phyloP scores from a whole-genome alignment of 2,888 invertebrate species.

The Falcaria lacertinaria region DNA sequence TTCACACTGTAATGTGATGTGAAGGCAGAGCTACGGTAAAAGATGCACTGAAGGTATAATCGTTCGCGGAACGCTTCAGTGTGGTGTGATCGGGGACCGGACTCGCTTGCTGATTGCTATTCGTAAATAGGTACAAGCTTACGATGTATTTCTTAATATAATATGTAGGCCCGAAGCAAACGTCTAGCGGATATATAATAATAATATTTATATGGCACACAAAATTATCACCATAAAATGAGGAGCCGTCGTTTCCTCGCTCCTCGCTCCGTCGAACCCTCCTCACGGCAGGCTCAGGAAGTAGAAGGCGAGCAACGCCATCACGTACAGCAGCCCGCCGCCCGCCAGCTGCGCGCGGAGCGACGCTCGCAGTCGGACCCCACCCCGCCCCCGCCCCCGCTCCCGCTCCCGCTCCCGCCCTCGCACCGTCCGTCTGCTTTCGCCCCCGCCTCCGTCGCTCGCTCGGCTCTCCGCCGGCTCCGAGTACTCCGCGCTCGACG shows the following conservation, averaged over 20 bases:
- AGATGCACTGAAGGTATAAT: too few species aligned
- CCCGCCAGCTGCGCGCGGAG: constrained; percentile 79
- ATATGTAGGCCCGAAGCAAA: too few species aligned
- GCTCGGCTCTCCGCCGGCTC: constrained; percentile 57
- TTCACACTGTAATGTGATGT: too few species aligned
- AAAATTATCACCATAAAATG: constrained; percentile 11
- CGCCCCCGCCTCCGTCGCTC: too few species aligned
- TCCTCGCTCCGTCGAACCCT: background rate
- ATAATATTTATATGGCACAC: constrained; percentile 4
- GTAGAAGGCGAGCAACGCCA: constrained; percentile 63
- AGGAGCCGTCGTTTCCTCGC: constrained; percentile 8
- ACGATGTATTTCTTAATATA: too few species aligned
- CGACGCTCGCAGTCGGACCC: constrained; percentile 56
- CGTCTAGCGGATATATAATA: background rate
- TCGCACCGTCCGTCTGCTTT: constrained; percentile 4
- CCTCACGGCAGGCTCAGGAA: constrained; percentile 57
- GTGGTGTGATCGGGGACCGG: too few species aligned
- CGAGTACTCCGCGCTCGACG: constrained; percentile 48
- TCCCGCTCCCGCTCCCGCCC: constrained; percentile 6
- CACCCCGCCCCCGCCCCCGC: constrained; percentile 52
- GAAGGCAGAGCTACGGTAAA: too few species aligned
- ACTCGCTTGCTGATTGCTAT: too few species aligned
- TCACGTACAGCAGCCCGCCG: constrained; percentile 60
- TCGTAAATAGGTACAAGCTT: too few species aligned
- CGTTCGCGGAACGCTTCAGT: too few species aligned